Evolutionary conservation across 1,140 invertebrate genomes (phyloP).

Genomic region (Drosophila parvula): DNA sequence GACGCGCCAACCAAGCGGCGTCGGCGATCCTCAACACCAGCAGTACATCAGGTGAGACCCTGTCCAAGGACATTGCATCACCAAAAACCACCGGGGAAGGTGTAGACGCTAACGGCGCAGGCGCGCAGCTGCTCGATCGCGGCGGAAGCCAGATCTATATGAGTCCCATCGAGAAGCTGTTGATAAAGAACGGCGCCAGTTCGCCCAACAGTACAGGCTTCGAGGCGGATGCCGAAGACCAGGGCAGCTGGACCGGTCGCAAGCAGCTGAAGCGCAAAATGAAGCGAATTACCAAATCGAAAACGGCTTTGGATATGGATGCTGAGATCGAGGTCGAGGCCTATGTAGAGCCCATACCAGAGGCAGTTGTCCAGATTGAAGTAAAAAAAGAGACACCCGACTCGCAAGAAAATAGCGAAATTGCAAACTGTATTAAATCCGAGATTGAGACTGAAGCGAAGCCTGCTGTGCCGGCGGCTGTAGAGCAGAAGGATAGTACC

Average conservation of each 20-base stretch:
- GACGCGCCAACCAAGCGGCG: conserved; percentile 44
- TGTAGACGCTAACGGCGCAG: not conserved
- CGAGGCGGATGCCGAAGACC: conserved; percentile 65
- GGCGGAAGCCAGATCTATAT: conserved; percentile 34
- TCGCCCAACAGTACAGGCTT: conserved; percentile 70
- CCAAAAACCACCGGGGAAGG: conserved; percentile 25
- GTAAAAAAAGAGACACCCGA: not conserved
- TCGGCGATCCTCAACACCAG: conserved; percentile 20
- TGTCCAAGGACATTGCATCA: conserved; percentile 41
- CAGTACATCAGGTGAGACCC: conserved; percentile 19
- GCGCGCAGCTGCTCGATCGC: conserved; percentile 11
- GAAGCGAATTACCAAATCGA: conserved; percentile 49
- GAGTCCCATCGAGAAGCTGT: conserved; percentile 67
- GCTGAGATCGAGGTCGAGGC: not conserved
- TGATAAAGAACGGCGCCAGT: conserved; percentile 65
- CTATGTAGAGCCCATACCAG: not conserved
- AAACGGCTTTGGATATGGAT: not conserved
- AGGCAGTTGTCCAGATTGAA: not conserved
- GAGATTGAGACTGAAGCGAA: conserved; percentile 27
- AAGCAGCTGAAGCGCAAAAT: conserved; percentile 61
- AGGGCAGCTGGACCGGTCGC: conserved; percentile 3
- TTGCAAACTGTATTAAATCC: conserved; percentile 4
- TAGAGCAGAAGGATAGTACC: not conserved
- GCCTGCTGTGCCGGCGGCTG: not conserved
- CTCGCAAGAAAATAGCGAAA: not conserved